phyloP scores from a whole-genome alignment of 1,140 invertebrate genomes.

The Hydropsyche tenuis region DNA sequence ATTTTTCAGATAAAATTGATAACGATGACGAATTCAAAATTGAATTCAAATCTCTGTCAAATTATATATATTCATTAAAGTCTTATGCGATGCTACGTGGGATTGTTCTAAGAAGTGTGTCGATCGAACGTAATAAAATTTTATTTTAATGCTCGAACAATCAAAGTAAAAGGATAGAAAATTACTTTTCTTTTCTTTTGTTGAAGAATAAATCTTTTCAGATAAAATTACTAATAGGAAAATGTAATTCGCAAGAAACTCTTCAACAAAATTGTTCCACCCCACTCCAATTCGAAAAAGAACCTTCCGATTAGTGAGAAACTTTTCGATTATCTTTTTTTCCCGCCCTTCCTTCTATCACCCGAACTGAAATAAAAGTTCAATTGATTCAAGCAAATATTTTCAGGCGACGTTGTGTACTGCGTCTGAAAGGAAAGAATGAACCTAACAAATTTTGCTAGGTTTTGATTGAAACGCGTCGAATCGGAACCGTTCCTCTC shows the following conservation, averaged over 20 bases:
- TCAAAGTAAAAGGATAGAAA: slow-evolving; percentile 31
- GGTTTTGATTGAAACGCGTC: slow-evolving; percentile 7
- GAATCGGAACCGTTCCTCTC: neutral
- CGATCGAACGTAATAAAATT: slow-evolving; percentile 23
- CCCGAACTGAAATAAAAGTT: neutral
- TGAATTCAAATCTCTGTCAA: no score
- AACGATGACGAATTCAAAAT: no score
- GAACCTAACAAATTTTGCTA: neutral
- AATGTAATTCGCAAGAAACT: slow-evolving; percentile 21
- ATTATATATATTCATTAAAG: no score
- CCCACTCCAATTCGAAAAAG: neutral
- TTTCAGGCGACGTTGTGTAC: neutral
- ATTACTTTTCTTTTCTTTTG: slow-evolving; percentile 26
- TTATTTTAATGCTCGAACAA: slow-evolving; percentile 33
- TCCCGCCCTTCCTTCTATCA: neutral
- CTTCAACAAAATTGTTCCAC: slow-evolving; percentile 4
- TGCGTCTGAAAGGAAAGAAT: neutral
- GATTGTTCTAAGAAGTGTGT: neutral
- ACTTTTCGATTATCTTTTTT: slow-evolving; percentile 15
- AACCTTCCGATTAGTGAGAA: slow-evolving; percentile 3
- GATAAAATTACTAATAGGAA: slow-evolving; percentile 24
- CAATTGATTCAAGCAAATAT: slow-evolving; percentile 16
- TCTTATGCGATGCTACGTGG: no score
- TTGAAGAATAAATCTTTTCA: slow-evolving; percentile 21
- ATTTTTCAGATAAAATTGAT: no score